Conservation (phyloP, 1,140 invertebrate genomes). For the Drosophila sturtevanti region DNA sequence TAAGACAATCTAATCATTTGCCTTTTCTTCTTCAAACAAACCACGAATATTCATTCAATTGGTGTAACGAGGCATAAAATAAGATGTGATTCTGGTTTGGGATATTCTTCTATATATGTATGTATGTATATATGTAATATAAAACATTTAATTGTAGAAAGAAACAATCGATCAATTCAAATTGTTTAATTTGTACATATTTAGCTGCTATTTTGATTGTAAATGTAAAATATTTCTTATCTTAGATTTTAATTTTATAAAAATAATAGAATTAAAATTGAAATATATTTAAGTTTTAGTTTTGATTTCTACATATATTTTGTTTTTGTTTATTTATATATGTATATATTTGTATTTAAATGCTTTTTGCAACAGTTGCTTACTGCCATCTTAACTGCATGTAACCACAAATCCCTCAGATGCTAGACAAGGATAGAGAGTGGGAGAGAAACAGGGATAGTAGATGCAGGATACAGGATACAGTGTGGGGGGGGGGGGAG, state of each 20-base stretch:
- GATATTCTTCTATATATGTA: neutral
- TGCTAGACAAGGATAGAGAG: neutral
- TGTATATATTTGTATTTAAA: neutral
- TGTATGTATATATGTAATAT: neutral
- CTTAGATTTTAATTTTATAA: no score
- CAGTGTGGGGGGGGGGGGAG: no score
- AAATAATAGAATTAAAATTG: neutral
- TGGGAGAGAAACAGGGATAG: no score
- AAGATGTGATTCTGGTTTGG: no score
- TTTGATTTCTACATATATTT: neutral
- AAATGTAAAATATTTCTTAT: no score
- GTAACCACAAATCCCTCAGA: slow-evolving; percentile 42
- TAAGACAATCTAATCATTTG: slow-evolving; percentile 11
- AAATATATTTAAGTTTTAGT: no score
- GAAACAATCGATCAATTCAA: no score
- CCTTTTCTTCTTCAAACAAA: neutral
- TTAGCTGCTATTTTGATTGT: no score
- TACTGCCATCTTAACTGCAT: slow-evolving; percentile 40
- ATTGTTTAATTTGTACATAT: no score
- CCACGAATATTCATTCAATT: neutral
- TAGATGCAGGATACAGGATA: no score
- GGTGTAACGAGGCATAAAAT: no score
- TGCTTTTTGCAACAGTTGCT: slow-evolving; percentile 36
- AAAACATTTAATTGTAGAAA: no score
- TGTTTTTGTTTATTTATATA: neutral